Evolutionary conservation across 2,797 vertebrate species (phyloP).

Genomic region (Urophycis tenuis): DNA sequence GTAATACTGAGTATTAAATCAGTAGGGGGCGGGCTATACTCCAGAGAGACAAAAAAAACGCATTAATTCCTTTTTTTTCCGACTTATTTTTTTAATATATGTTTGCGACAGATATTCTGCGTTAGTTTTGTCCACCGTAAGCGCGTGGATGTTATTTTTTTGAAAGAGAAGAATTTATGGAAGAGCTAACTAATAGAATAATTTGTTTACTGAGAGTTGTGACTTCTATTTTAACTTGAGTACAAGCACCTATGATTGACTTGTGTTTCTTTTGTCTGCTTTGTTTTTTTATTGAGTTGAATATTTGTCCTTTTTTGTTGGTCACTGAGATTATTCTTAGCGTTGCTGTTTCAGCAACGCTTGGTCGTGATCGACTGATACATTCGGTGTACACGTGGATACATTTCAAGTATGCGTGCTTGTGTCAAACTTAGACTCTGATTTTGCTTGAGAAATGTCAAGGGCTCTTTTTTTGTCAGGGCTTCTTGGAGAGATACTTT

Average conservation of each 20-base stretch:
- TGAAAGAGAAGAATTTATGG: constrained; percentile 42
- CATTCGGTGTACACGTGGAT: neutral
- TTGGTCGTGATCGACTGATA: neutral
- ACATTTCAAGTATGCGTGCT: neutral
- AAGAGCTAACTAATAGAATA: constrained; percentile 33
- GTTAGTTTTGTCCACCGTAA: constrained; percentile 44
- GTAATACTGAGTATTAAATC: constrained; percentile 46
- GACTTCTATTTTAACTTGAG: constrained; percentile 34
- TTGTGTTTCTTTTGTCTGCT: constrained; percentile 14
- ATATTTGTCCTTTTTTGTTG: constrained; percentile 13
- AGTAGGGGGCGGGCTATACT: constrained; percentile 22
- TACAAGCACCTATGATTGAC: constrained; percentile 26
- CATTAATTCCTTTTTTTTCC: constrained; percentile 43
- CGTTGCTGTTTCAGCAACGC: constrained; percentile 22
- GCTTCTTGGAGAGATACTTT: constrained; percentile 20
- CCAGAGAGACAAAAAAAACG: constrained; percentile 31
- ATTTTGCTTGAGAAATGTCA: constrained; percentile 1
- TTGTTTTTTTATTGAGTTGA: constrained; percentile 8
- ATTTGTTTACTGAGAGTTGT: constrained; percentile 30
- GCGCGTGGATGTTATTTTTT: constrained; percentile 58
- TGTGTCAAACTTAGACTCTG: neutral
- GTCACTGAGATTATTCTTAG: constrained; percentile 18
- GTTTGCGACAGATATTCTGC: constrained; percentile 53
- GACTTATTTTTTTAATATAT: constrained; percentile 58
- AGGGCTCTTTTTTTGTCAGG: constrained; percentile 23